Evolutionary conservation across 2,888 invertebrate genomes (phyloP).

Genomic region (Athrips mouffetella): DNA sequence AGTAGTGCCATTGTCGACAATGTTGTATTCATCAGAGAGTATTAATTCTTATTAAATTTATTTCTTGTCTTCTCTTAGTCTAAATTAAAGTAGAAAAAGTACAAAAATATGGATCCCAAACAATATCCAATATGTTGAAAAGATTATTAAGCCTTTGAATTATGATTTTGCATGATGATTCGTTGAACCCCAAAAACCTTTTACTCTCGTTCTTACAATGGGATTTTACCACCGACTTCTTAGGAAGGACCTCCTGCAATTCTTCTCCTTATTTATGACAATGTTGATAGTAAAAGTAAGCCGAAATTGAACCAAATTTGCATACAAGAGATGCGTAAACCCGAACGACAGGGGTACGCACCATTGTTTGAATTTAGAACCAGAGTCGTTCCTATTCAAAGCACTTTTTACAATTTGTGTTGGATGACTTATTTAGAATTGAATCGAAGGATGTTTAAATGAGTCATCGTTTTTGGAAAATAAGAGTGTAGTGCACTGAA

Average conservation of each 20-base stretch:
- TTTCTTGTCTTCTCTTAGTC: no score
- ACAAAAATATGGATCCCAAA: not conserved
- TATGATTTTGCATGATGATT: not conserved
- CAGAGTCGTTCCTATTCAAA: constrained; percentile 34
- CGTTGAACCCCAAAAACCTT: constrained; percentile 19
- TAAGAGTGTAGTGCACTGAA: not conserved
- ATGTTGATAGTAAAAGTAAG: constrained; percentile 46
- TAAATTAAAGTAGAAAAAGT: not conserved
- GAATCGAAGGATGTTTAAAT: constrained; percentile 32
- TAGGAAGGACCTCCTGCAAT: constrained; percentile 31
- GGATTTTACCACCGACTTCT: constrained; percentile 29
- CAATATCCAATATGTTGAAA: not conserved
- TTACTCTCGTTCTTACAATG: constrained; percentile 33
- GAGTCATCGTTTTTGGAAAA: constrained; percentile 11
- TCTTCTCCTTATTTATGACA: constrained; percentile 45
- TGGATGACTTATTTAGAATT: constrained; percentile 37
- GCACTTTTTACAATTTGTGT: constrained; percentile 32
- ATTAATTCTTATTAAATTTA: no score
- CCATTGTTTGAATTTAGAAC: constrained; percentile 31
- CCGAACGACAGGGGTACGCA: constrained; percentile 23
- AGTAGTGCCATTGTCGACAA: no score
- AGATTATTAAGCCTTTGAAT: not conserved
- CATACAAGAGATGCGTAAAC: constrained; percentile 54
- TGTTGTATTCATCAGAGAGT: no score
- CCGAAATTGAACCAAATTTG: constrained; percentile 54